Base-by-base conservation (phyloP, 2,888 invertebrate genomes). In the Caenorhabditis zanzibari region DNA sequence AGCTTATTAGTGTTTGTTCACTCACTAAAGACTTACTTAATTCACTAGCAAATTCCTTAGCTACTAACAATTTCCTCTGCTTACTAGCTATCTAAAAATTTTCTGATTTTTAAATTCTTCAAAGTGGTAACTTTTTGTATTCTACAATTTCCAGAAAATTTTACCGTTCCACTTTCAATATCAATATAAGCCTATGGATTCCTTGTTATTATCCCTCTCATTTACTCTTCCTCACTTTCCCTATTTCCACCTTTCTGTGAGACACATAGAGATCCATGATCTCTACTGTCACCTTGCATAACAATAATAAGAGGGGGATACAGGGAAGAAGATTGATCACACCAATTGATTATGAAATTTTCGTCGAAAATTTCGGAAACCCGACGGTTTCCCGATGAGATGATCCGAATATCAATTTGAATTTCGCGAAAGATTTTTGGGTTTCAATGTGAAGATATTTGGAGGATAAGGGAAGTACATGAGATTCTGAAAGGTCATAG, bases 211-310 rank as follows among this genome's bases (percentile, higher is more conserved):
- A 6, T 38, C 10, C 38, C 10, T 38, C 12, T 38, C 24, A 38
- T 22, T 19, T 38, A 10, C 59, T 47, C 68, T 28, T 77, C 35
- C 4, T n/a, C 22, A 14, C 28, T 38, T 56, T 35, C 35, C 12
- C 32, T 59, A 22, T 59, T 76, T 59, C 61, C 22, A 19, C 32
- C n/a, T 58, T 12, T n/a, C 58, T 38, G 38, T 38, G 38, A 38
- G 7, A 32, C 58, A 19, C 2, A 14, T 10, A 38, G 10, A 6
- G 38, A 38, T 38, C 56, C 2, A 12, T 5, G 41, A 41, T n/a
- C 41, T 32, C 54, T n/a, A 28, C 69, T 77, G 77, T 71, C 79
- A 41, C 61, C 71, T 79, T 56, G 49, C 63, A 72, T 79, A 58
- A 79, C 35, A 77, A 77, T 64, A 79, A 79, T 79, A 63, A 66